Evolutionary conservation across 92 coral and sea anemone genomes (phyloP).

Genomic region (Epizoanthus ramosus): DNA sequence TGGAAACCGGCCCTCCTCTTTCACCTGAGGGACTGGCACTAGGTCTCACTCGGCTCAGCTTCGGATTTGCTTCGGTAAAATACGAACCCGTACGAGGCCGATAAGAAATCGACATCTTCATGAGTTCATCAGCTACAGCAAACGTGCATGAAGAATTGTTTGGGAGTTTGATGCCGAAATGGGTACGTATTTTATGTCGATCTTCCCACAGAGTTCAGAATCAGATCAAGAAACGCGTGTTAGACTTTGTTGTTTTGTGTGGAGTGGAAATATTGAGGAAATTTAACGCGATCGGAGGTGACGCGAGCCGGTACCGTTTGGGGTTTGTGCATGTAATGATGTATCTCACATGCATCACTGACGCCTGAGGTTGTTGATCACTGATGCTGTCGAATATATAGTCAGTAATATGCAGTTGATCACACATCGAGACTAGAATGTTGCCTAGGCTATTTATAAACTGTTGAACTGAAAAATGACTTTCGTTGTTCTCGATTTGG

Average conservation of each 20-base stretch:
- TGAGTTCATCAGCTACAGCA: too few species aligned
- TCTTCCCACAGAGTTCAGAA: not conserved
- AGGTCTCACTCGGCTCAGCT: not conserved
- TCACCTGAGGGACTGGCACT: conserved; percentile 25
- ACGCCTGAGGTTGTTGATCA: not conserved
- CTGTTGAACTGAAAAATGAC: too few species aligned
- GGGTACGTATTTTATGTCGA: conserved; percentile 10
- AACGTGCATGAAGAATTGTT: not conserved
- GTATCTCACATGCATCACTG: not conserved
- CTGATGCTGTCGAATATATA: not conserved
- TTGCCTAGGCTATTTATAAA: too few species aligned
- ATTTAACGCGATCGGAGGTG: not conserved
- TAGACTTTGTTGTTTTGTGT: not conserved
- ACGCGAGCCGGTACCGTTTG: not conserved
- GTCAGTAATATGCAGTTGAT: too few species aligned
- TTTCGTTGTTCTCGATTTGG: too few species aligned
- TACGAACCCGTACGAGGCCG: not conserved
- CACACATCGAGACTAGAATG: too few species aligned
- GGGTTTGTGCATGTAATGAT: too few species aligned
- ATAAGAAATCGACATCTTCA: conserved; percentile 1
- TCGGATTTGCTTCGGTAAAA: not conserved
- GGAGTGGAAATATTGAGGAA: not conserved
- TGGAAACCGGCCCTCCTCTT: too few species aligned
- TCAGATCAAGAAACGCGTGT: not conserved
- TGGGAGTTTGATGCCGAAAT: not conserved